These are phyloP conservation scores for Thymallus thymallus DNA, from an alignment of 2,113 vertebrate genomes.

Conservation along the genomic window DNA sequence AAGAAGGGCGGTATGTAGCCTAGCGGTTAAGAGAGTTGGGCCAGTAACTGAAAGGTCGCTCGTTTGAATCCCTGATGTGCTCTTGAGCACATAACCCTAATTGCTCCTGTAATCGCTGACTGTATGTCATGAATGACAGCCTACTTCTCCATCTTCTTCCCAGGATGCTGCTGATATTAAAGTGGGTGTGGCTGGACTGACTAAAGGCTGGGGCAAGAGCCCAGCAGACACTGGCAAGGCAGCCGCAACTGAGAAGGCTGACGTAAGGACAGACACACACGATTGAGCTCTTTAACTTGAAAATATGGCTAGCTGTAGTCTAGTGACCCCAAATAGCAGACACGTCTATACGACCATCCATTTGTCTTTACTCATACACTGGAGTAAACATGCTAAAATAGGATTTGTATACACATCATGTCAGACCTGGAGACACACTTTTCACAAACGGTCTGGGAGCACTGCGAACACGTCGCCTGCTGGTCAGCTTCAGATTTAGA, in stretches of 20 bases:
- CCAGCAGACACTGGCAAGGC: slow-evolving; percentile 84
- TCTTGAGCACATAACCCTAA: no score
- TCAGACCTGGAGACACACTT: neutral
- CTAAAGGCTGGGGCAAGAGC: slow-evolving; percentile 88
- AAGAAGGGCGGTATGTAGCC: no score
- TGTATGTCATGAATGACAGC: no score
- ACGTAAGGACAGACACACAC: no score
- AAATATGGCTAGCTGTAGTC: slow-evolving; percentile 19
- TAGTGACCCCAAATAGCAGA: slow-evolving; percentile 49
- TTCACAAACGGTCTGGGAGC: no score
- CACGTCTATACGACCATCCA: no score
- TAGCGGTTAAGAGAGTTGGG: no score
- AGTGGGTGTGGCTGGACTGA: slow-evolving; percentile 84
- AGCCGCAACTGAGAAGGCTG: slow-evolving; percentile 3
- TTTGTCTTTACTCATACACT: neutral
- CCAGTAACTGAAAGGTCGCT: no score
- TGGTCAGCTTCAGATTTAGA: neutral
- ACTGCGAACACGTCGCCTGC: neutral
- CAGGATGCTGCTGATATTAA: slow-evolving; percentile 86
- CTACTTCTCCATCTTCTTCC: slow-evolving; percentile 7
- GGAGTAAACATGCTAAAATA: neutral
- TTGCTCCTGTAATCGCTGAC: no score
- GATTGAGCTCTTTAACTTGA: no score
- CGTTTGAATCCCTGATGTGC: no score
- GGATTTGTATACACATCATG: neutral